Evolutionary conservation across 2,888 invertebrate species (phyloP).

Genomic region (Rugalucina vietnamica): DNA sequence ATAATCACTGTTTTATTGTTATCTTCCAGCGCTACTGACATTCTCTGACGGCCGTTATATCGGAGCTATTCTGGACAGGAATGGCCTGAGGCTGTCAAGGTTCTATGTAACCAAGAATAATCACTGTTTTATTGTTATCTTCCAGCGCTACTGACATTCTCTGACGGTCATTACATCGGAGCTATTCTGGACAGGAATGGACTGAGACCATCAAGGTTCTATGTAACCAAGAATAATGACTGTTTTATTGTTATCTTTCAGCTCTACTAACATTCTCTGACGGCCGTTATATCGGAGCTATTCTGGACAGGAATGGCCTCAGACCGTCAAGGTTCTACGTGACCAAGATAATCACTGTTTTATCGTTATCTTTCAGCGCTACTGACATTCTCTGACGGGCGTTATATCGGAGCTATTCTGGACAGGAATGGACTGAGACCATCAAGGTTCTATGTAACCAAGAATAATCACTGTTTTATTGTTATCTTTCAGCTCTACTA

Average conservation of each 20-base stretch:
- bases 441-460: slow-evolving; percentile 98
- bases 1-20: slow-evolving; percentile 92
- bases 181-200: slow-evolving; percentile 92
- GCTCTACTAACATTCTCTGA: slow-evolving; percentile 99
- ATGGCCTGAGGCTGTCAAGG: slow-evolving; percentile 98
- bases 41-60: slow-evolving; percentile 99
- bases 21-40: slow-evolving; percentile 93
- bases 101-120: slow-evolving; percentile 99
- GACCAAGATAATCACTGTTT: no score
- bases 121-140: slow-evolving; percentile 85
- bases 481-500: slow-evolving; percentile 90
- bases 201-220: slow-evolving; percentile 97
- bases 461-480: slow-evolving; percentile 97
- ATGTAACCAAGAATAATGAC: slow-evolving; percentile 97
- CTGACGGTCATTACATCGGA: slow-evolving; percentile 98
- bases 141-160: slow-evolving; percentile 97
- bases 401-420: slow-evolving; percentile 93
- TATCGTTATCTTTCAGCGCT: slow-evolving; percentile 91
- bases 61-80: slow-evolving; percentile 90
- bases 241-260: slow-evolving; percentile 86
- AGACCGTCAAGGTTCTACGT: slow-evolving; percentile 98
- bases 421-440: slow-evolving; percentile 96
- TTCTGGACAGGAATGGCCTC: slow-evolving; percentile 93
- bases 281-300: slow-evolving; percentile 96
- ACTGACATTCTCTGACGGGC: slow-evolving; percentile 98